phyloP scores from a whole-genome alignment of 2,113 vertebrate species.

The Lophura nycthemera region DNA sequence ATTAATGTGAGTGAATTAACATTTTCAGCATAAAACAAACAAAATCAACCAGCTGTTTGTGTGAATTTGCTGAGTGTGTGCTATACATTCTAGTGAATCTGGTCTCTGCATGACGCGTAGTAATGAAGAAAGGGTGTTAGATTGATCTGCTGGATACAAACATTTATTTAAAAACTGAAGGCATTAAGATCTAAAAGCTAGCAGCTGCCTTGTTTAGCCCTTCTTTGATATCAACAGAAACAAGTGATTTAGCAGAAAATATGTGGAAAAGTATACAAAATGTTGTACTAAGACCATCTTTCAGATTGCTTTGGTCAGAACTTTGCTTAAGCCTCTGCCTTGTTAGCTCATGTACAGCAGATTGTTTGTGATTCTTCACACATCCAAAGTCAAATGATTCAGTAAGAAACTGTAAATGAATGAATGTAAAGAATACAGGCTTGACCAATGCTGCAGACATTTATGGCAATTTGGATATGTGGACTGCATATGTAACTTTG shows the following conservation, averaged over 20 bases:
- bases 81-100: not conserved
- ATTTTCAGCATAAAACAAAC: not conserved
- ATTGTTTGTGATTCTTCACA: not conserved
- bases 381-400: not conserved
- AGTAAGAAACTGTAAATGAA: not conserved
- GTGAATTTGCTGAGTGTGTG: not conserved
- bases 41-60: too few relatives aligned
- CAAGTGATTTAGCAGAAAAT: not conserved
- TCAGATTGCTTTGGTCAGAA: not conserved
- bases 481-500: not conserved
- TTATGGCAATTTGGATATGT: not conserved
- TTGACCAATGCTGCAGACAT: not conserved
- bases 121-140: not conserved
- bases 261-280: not conserved
- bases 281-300: not conserved
- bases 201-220: not conserved
- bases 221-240: not conserved
- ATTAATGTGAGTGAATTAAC: not conserved
- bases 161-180: not conserved
- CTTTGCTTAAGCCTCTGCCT: not conserved
- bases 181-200: not conserved
- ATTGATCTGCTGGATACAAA: not conserved
- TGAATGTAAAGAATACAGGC: not conserved
- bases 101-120: not conserved
- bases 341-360: not conserved